phyloP scores from a whole-genome alignment of 1,140 invertebrate species.

The Drosophila sp. region DNA sequence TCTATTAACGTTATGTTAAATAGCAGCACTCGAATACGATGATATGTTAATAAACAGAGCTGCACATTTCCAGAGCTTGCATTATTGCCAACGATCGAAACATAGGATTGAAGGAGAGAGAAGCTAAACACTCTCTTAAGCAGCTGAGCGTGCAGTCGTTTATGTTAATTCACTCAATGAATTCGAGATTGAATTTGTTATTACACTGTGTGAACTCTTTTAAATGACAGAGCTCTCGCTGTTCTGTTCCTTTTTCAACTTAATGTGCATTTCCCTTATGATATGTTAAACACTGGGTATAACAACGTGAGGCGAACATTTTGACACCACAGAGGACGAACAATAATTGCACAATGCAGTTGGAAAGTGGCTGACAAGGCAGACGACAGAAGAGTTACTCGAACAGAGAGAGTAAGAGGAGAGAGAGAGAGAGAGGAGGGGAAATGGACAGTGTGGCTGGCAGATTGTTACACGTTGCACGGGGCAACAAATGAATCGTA shows the following conservation, averaged over 20 bases:
- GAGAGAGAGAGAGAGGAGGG: background rate
- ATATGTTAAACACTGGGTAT: background rate
- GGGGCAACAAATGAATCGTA: background rate
- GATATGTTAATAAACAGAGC: constrained; percentile 4
- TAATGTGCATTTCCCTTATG: background rate
- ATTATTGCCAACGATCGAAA: too few species aligned
- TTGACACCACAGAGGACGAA: constrained; percentile 26
- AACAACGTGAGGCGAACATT: constrained; percentile 30
- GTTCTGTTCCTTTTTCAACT: too few species aligned
- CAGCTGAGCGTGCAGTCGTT: too few species aligned
- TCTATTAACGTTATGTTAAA: too few species aligned
- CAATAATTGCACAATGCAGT: background rate
- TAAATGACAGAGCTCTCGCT: too few species aligned
- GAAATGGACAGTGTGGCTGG: background rate
- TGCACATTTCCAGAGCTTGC: background rate
- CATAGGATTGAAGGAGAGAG: too few species aligned
- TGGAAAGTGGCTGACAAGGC: constrained; percentile 1
- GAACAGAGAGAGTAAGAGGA: background rate
- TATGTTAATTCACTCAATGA: too few species aligned
- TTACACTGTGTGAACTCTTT: too few species aligned
- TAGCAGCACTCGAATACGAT: too few species aligned
- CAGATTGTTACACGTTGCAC: background rate
- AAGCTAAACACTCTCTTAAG: too few species aligned
- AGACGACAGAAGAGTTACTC: background rate
- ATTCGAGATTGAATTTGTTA: too few species aligned